Conservation (phyloP, 1,140 invertebrate genomes). For the Oryctes rhinoceros region DNA sequence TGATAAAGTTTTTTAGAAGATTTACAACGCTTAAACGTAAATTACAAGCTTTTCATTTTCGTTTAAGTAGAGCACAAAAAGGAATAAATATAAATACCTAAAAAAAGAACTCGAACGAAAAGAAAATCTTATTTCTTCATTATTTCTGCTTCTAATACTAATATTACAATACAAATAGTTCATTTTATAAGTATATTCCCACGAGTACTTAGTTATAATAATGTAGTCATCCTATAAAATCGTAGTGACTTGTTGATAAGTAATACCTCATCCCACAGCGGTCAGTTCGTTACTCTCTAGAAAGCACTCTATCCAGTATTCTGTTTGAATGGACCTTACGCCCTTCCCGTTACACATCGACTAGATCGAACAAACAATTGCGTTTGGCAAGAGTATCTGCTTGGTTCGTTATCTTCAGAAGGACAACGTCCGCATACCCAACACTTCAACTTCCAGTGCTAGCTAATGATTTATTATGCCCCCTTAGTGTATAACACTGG, state of each 20-base stretch:
- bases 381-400: conserved; percentile 39
- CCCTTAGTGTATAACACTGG: not conserved
- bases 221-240: too few species aligned
- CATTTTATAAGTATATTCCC: too few species aligned
- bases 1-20: conserved; percentile 4
- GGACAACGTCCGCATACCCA: conserved; percentile 40
- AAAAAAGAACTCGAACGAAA: too few species aligned
- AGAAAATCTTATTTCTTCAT: too few species aligned
- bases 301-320: conserved; percentile 36
- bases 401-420: conserved; percentile 38
- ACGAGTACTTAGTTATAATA: too few species aligned
- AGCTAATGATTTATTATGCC: conserved; percentile 37
- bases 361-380: conserved; percentile 36
- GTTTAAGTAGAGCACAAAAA: not conserved
- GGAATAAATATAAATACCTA: too few species aligned
- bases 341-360: conserved; percentile 10
- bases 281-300: not conserved
- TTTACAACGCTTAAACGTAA: not conserved
- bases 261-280: not conserved
- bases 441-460: conserved; percentile 36
- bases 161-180: too few species aligned
- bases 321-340: conserved; percentile 25
- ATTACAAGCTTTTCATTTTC: not conserved
- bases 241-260: not conserved
- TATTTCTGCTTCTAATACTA: too few species aligned